Evolutionary conservation across 2,888 invertebrate genomes (phyloP), one percentile per base, ranked within the genome.

Genomic region (Malachius bipustulatus): DNA sequence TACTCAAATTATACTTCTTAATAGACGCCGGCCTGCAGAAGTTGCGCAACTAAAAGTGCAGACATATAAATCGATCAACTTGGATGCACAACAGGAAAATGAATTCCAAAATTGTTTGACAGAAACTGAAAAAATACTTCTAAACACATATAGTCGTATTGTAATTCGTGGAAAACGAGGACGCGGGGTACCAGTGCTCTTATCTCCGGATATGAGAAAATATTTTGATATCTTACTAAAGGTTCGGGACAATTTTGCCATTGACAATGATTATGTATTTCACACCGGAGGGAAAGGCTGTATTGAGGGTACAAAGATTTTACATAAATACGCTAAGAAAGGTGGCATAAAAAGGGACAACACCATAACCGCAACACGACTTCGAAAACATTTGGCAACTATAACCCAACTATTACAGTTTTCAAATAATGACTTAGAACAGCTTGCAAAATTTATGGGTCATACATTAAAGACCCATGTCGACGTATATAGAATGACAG

Each of bases 1-100:
- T 35, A 9, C 24, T 19, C 45, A 47, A 41, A 41, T 47, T 30
- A 43, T 46, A 27, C 16, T 41, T 14, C 27, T 39, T n/a, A 41
- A 41, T 28, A 32, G 41, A 26, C 29, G 41, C 30, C 26, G 39
- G 6, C 34, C 41, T 8, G 41, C 39, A 10, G 41, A 41, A 31
- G 39, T 41, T 10, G 36, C 37, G 6, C 40, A 37, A 26, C 10
- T 41, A n/a, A n/a, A n/a, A n/a, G n/a, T n/a, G n/a, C n/a, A n/a
- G n/a, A n/a, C n/a, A n/a, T n/a, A n/a, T n/a, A 32, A 33, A 30
- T 30, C 33, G n/a, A 26, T 36, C 9, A 35, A 41, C 14, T 28
- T 38, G 9, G 24, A 36, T 13, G 16, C 4, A 12, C 9, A 10
- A 6, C 1, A 10, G 4, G 32, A 35, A 15, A 32, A 38, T 26